Conservation (phyloP, 2,113 vertebrate species). For the Emydocephalus ijimae region DNA sequence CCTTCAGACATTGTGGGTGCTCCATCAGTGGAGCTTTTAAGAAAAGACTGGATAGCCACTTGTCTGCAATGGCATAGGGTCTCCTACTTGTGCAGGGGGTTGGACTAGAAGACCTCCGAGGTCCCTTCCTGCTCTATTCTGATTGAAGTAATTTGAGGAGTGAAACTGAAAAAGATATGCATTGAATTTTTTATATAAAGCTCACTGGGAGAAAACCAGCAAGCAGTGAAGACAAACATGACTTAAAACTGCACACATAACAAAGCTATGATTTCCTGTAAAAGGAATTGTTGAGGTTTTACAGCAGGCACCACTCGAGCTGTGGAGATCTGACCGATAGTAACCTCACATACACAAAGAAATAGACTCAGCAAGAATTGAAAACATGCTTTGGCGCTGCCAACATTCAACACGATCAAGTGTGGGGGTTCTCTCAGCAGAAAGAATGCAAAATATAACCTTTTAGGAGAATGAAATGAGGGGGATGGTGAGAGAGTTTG, state of each 20-base stretch:
- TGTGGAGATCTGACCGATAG: conserved; percentile 57
- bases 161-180: not conserved
- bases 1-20: not conserved
- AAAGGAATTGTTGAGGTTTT: not conserved
- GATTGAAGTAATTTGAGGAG: not conserved
- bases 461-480: not conserved
- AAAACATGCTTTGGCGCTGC: conserved; percentile 27
- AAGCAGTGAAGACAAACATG: not conserved
- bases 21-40: not conserved
- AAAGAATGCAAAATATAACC: not conserved
- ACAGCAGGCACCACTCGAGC: not conserved
- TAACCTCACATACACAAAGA: conserved; percentile 57
- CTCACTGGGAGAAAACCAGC: not conserved
- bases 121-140: not conserved
- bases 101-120: not conserved
- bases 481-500: not conserved
- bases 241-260: too few relatives aligned
- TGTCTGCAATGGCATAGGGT: not conserved
- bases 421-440: rapidly evolving
- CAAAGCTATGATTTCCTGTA: not conserved
- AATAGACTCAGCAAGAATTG: not conserved
- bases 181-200: not conserved
- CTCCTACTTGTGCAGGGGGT: not conserved
- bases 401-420: conserved; percentile 7
- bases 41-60: not conserved